Evolutionary conservation across 2,888 invertebrate genomes (phyloP).

Genomic region (Lepidochitona cinerea): DNA sequence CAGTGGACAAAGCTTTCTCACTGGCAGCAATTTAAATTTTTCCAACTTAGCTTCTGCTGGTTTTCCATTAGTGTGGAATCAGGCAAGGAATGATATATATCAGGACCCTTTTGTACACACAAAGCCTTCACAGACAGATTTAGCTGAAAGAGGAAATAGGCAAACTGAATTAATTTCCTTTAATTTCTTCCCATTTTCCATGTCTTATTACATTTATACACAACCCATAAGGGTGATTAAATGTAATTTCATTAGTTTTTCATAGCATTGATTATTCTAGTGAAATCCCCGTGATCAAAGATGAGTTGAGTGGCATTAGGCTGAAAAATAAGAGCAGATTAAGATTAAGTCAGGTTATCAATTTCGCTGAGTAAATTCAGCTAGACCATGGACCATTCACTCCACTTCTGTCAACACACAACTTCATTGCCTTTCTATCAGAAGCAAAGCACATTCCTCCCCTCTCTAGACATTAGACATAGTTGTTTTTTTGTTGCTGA

Average conservation of each 20-base stretch:
- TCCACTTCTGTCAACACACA: neutral
- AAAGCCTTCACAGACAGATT: constrained; percentile 6
- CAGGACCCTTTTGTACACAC: neutral
- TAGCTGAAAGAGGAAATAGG: constrained; percentile 9
- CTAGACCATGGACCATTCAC: neutral
- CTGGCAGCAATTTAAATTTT: constrained; percentile 10
- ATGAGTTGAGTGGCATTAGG: constrained; percentile 8
- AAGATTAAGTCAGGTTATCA: constrained; percentile 10
- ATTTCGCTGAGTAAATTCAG: constrained; percentile 9
- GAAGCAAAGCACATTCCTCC: neutral
- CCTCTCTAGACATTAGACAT: neutral
- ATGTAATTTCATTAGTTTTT: constrained; percentile 44
- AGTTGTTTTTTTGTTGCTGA: no score
- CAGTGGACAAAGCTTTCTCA: neutral
- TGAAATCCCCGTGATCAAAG: constrained; percentile 24
- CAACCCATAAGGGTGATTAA: constrained; percentile 14
- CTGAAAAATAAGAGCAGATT: constrained; percentile 10
- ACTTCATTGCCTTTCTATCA: constrained; percentile 3
- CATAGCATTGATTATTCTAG: constrained; percentile 39
- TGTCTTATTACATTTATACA: constrained; percentile 14
- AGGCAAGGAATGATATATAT: constrained; percentile 10
- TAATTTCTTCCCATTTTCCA: constrained; percentile 12
- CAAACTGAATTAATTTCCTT: constrained; percentile 13
- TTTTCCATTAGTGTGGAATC: neutral
- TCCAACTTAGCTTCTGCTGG: constrained; percentile 5